Conservation (phyloP, 2,888 invertebrate species). For the Eumacrocentrus americanus region DNA sequence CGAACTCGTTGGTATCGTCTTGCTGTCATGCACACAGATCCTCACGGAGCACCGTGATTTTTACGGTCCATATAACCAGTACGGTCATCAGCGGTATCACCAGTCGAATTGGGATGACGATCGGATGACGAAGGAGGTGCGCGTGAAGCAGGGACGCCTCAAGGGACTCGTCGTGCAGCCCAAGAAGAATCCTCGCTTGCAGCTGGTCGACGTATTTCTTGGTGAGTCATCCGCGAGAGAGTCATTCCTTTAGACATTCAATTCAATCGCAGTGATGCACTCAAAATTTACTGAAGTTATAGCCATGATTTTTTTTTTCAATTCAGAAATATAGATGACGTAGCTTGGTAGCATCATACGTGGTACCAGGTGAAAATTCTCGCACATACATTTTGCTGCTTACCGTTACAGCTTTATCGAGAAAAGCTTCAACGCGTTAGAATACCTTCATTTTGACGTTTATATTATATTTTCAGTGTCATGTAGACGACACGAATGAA, state of each 20-base stretch:
- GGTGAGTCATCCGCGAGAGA: constrained; percentile 55
- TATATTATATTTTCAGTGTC: constrained; percentile 5
- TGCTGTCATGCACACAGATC: constrained; percentile 55
- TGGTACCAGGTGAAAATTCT: constrained; percentile 15
- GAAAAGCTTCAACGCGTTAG: neutral
- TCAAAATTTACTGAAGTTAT: constrained; percentile 3
- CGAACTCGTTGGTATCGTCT: constrained; percentile 50
- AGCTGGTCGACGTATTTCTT: constrained; percentile 75
- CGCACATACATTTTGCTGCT: constrained; percentile 22
- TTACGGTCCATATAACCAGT: constrained; percentile 43
- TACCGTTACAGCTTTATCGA: neutral
- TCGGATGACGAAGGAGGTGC: constrained; percentile 65
- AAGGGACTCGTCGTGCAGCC: constrained; percentile 73
- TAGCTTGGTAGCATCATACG: neutral
- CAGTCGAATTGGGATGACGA: constrained; percentile 49
- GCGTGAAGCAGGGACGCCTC: constrained; percentile 72
- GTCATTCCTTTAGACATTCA: neutral
- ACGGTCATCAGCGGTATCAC: constrained; percentile 42
- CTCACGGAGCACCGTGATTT: constrained; percentile 53
- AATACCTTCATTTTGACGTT: constrained; percentile 1
- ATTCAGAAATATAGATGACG: neutral
- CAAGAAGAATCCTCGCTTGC: constrained; percentile 68
- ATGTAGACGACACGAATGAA: neutral
- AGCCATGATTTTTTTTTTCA: neutral
- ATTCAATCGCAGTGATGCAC: no score